A percentile compares a stretch with the other conserved stretches of the same genome.
These are phyloP conservation scores for Scarus forsteni DNA, from an alignment of 2,797 vertebrate genomes.

Conservation along the genomic window DNA sequence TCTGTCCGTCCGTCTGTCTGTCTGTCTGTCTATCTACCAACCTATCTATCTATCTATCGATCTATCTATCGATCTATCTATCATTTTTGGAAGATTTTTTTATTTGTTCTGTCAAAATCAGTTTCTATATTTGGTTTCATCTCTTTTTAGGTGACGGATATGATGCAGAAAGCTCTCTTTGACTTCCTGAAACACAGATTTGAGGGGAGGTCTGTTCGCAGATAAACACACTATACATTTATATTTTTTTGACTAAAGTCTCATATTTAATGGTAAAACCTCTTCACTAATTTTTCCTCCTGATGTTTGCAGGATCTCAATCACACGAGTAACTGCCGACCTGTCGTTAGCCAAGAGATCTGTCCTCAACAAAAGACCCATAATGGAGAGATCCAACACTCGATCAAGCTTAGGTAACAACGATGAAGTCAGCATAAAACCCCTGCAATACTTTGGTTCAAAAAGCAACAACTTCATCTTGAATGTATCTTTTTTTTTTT, in stretches of 20 bases:
- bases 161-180: constrained; percentile 99
- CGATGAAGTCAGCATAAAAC: background rate
- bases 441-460: background rate
- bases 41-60: too few relatives aligned
- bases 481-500: constrained; percentile 24
- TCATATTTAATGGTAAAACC: background rate
- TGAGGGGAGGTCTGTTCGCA: constrained; percentile 90
- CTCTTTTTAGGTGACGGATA: constrained; percentile 91
- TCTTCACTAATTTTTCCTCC: background rate
- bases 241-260: too few relatives aligned
- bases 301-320: constrained; percentile 88
- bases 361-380: constrained; percentile 95
- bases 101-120: background rate
- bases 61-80: too few relatives aligned
- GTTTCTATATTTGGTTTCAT: background rate
- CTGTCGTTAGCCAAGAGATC: constrained; percentile 96
- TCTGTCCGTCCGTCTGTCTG: too few relatives aligned
- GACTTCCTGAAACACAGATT: constrained; percentile 98
- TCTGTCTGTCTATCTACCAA: too few relatives aligned
- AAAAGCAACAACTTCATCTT: background rate
- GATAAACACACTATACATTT: background rate
- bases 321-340: constrained; percentile 96
- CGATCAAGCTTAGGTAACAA: constrained; percentile 93
- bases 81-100: too few relatives aligned
- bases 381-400: constrained; percentile 95